phyloP scores from a whole-genome alignment of 2,888 invertebrate species.

The Eristalis pertinax region DNA sequence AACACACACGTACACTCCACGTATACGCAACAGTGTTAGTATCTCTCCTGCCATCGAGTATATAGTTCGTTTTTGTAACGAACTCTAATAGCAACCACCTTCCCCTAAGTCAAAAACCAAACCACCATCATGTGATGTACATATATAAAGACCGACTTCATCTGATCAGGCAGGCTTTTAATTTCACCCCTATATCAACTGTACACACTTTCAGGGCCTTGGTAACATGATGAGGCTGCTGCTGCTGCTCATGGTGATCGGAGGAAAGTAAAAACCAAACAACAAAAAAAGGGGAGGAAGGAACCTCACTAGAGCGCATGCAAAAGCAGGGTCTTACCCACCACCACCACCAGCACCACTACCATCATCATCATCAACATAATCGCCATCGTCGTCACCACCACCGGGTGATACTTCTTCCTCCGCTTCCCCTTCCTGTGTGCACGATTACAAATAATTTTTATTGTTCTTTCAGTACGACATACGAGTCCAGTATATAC shows the following conservation, averaged over 20 bases:
- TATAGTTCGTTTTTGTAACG: constrained; percentile 51
- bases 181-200: constrained; percentile 62
- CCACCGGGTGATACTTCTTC: constrained; percentile 59
- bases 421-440: constrained; percentile 30
- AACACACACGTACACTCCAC: not conserved
- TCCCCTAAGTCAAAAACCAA: constrained; percentile 49
- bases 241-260: constrained; percentile 43
- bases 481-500: not conserved
- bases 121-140: constrained; percentile 49
- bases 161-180: constrained; percentile 69
- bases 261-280: constrained; percentile 8
- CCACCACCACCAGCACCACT: constrained; percentile 11
- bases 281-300: constrained; percentile 8
- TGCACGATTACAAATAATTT: constrained; percentile 53
- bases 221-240: constrained; percentile 60
- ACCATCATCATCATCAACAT: constrained; percentile 24
- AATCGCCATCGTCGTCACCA: not conserved
- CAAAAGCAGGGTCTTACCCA: constrained; percentile 30
- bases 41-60: constrained; percentile 11
- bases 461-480: constrained; percentile 35
- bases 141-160: constrained; percentile 9
- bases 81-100: constrained; percentile 36
- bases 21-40: not conserved
- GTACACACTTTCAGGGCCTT: constrained; percentile 9
- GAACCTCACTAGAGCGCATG: constrained; percentile 55